phyloP scores from a whole-genome alignment of 2,888 invertebrate genomes.

The Machimus atricapillus region DNA sequence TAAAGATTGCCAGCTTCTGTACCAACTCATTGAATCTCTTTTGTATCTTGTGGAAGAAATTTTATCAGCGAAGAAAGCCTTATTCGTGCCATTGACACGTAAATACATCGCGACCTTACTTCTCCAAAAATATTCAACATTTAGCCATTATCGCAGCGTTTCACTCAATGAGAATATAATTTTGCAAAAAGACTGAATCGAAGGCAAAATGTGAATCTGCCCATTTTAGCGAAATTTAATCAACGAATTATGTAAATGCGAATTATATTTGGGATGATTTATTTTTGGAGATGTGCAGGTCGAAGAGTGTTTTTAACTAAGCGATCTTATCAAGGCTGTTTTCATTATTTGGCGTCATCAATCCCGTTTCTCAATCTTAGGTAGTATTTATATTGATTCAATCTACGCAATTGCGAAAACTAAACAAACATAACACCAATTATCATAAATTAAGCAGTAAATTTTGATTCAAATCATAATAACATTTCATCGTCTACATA shows the following conservation, averaged over 20 bases:
- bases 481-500: constrained; percentile 39
- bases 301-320: background rate
- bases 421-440: background rate
- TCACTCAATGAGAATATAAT: background rate
- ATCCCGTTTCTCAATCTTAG: background rate
- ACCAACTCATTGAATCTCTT: background rate
- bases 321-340: background rate
- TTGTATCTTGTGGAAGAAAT: background rate
- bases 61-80: background rate
- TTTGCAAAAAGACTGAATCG: background rate
- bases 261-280: background rate
- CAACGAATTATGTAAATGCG: background rate
- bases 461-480: background rate
- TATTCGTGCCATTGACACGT: background rate
- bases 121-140: background rate
- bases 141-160: background rate
- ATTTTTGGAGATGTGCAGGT: background rate
- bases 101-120: background rate
- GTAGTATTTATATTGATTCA: background rate
- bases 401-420: background rate
- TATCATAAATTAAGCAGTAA: background rate
- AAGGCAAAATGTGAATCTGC: background rate
- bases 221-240: background rate
- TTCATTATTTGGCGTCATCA: background rate
- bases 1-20: background rate